phyloP scores from a whole-genome alignment of 1,140 invertebrate genomes.

The Danaus plexippus region DNA sequence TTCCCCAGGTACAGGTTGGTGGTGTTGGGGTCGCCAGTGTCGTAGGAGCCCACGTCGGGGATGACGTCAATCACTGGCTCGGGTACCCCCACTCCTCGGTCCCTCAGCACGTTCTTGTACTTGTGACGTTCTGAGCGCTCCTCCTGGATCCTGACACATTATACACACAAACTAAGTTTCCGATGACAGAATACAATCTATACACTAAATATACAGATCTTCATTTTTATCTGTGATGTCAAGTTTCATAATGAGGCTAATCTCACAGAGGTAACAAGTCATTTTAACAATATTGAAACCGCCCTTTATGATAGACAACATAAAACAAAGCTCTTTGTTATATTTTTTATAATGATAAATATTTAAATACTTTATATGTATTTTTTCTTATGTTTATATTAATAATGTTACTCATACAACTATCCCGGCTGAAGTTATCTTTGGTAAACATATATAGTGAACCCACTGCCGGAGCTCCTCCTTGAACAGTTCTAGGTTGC shows the following conservation, averaged over 20 bases:
- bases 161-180: too few species aligned
- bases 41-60: constrained; percentile 82
- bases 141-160: constrained; percentile 88
- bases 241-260: too few species aligned
- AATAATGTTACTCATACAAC: too few species aligned
- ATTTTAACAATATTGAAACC: background rate
- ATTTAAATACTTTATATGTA: too few species aligned
- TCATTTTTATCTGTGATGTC: too few species aligned
- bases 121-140: constrained; percentile 97
- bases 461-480: constrained; percentile 90
- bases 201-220: too few species aligned
- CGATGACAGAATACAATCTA: too few species aligned
- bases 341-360: too few species aligned
- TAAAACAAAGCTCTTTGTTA: too few species aligned
- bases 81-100: constrained; percentile 34
- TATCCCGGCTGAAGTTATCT: too few species aligned
- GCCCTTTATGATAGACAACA: too few species aligned
- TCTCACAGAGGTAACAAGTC: constrained; percentile 1
- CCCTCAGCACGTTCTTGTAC: constrained; percentile 78
- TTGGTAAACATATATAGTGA: background rate
- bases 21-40: constrained; percentile 95
- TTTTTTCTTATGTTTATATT: too few species aligned
- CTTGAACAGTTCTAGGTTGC: constrained; percentile 97
- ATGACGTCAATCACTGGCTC: constrained; percentile 52
- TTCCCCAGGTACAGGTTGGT: constrained; percentile 99